Evolutionary conservation across 2,888 invertebrate species (phyloP), one percentile per base, ranked within the genome.

Genomic region (Hemicrepidius hirtus): DNA sequence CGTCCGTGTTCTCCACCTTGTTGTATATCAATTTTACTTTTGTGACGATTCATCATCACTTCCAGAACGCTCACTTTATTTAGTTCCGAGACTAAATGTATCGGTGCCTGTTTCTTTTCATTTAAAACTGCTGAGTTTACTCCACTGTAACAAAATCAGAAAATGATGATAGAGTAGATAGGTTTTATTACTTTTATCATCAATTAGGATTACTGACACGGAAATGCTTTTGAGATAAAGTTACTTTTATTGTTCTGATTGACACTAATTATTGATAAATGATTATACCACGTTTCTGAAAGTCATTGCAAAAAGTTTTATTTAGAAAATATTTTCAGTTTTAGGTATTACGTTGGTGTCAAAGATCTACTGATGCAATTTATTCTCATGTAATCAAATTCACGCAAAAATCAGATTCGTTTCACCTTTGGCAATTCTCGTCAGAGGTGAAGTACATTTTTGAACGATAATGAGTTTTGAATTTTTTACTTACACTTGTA

Each of bases 1-100:
- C 94, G 88, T 0, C 95, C 95, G 77, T 94, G 93, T 81, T 92
- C 93, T 0, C 95, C 96, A 0, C 93, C 93, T 77, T 93, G 90
- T 78, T 94, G 91, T 1, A 93, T 91, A 84, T 95, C 91, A 76
- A 95, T 92, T 76, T 89, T 89, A 44, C 88, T 88, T 74, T 91
- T 92, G 86, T 93, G 91, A 75, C 90, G 90, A 5, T 91, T 90
- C 88, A 95, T 92, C 88, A 95, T 93, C 0, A 91, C 88, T 82
- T 91, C 89, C 9, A 95, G 86, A 0, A 92, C 92, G 5, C 88
- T 84, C 0, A 93, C 92, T 87, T 93, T 93, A 85, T 95, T 94
- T 46, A 94, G 84, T 83, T 94, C 94, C 0, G 94, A 94, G 0
- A 94, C 95, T 76, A 95, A 83, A 85, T 96, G 96, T 46, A 96